phyloP scores from a whole-genome alignment of 2,797 vertebrate species.

The Lepus townsendii region DNA sequence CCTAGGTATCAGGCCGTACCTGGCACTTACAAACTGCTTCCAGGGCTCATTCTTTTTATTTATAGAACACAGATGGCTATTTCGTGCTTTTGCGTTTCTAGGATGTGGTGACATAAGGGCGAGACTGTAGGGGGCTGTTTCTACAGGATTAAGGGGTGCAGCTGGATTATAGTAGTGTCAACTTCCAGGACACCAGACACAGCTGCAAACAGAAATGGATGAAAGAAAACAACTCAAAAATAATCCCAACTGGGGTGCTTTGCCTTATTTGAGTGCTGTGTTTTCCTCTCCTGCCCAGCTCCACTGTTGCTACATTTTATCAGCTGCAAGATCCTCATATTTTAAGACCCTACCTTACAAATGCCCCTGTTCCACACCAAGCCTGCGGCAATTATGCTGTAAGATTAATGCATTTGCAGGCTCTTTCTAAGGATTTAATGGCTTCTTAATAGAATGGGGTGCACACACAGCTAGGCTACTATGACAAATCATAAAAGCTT shows the following conservation, averaged over 20 bases:
- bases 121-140: neutral
- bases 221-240: neutral
- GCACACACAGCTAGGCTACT: constrained; percentile 65
- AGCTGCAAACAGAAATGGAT: neutral
- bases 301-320: neutral
- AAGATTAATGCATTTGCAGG: constrained; percentile 76
- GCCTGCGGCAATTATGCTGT: constrained; percentile 43
- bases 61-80: neutral
- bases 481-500: constrained; percentile 82
- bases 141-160: neutral
- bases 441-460: constrained; percentile 81
- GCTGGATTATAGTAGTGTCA: neutral
- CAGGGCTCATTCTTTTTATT: neutral
- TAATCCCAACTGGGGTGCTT: neutral
- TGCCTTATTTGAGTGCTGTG: neutral
- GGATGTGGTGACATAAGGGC: neutral
- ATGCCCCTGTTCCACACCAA: neutral
- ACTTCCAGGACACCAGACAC: neutral
- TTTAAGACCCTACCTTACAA: constrained; percentile 45
- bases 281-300: neutral
- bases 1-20: neutral
- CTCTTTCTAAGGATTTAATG: constrained; percentile 79
- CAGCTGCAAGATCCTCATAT: neutral
- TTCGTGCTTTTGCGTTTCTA: constrained; percentile 49
- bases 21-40: neutral